These are phyloP conservation scores for Smittia aterrima DNA, from an alignment of 2,888 invertebrate genomes.

Conservation along the genomic window DNA sequence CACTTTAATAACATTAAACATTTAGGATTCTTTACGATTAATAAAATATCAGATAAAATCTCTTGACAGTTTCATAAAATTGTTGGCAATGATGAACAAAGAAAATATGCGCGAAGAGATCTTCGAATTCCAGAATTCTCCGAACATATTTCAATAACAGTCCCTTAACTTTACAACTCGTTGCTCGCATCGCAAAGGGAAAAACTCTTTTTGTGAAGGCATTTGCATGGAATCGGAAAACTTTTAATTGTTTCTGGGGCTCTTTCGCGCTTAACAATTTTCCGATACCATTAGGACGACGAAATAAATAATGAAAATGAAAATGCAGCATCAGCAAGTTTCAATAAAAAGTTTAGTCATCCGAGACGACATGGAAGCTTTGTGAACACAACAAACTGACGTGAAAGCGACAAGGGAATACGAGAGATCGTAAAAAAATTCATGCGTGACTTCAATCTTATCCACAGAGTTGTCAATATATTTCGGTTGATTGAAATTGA, in stretches of 20 bases:
- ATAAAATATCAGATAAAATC: neutral
- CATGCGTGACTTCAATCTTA: neutral
- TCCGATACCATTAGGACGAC: slow-evolving; percentile 34
- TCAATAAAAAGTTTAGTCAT: neutral
- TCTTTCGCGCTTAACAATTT: slow-evolving; percentile 35
- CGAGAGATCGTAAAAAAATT: neutral
- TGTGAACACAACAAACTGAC: neutral
- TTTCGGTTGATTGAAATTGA: neutral
- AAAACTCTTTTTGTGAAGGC: too few relatives aligned
- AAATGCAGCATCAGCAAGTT: neutral
- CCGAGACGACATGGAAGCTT: neutral
- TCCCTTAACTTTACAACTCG: neutral
- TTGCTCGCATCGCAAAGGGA: neutral
- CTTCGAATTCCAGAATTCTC: neutral
- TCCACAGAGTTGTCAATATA: neutral
- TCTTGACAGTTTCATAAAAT: neutral
- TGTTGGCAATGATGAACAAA: neutral
- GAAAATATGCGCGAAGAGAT: neutral
- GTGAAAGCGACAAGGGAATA: neutral
- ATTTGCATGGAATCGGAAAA: slow-evolving; percentile 38
- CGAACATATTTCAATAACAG: neutral
- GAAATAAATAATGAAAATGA: neutral
- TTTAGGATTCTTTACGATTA: neutral
- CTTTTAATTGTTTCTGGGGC: slow-evolving; percentile 34
- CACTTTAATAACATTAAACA: neutral